phyloP scores from a whole-genome alignment of 2,113 vertebrate species.

The Atrichornis clamosus region DNA sequence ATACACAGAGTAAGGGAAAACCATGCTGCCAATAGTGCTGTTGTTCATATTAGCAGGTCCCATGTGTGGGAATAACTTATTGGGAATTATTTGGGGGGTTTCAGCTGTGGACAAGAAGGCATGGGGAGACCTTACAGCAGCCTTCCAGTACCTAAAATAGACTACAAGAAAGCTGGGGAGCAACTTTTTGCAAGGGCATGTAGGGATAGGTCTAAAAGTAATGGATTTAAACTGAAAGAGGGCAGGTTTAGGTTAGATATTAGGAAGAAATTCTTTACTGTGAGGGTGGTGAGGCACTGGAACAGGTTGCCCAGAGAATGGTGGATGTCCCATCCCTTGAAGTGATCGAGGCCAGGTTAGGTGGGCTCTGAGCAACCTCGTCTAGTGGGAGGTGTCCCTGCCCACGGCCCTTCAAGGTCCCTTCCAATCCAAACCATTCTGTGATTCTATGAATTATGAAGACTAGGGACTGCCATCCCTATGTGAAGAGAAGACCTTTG shows the following conservation, averaged over 20 bases:
- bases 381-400: background rate
- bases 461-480: background rate
- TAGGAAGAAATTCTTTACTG: background rate
- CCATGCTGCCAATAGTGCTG: fast-evolving
- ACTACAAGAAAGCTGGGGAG: background rate
- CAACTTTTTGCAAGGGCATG: background rate
- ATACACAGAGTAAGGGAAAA: background rate
- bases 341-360: background rate
- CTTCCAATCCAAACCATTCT: background rate
- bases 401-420: background rate
- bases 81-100: background rate
- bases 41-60: background rate
- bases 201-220: background rate
- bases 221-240: background rate
- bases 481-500: background rate
- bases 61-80: background rate
- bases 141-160: background rate
- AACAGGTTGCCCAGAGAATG: background rate
- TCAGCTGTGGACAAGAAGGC: background rate
- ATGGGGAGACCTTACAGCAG: background rate
- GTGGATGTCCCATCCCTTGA: background rate
- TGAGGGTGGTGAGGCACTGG: background rate
- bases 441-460: background rate
- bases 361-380: background rate
- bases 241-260: background rate